Conservation (phyloP, 2,113 vertebrate species). For the Motacilla alba region DNA sequence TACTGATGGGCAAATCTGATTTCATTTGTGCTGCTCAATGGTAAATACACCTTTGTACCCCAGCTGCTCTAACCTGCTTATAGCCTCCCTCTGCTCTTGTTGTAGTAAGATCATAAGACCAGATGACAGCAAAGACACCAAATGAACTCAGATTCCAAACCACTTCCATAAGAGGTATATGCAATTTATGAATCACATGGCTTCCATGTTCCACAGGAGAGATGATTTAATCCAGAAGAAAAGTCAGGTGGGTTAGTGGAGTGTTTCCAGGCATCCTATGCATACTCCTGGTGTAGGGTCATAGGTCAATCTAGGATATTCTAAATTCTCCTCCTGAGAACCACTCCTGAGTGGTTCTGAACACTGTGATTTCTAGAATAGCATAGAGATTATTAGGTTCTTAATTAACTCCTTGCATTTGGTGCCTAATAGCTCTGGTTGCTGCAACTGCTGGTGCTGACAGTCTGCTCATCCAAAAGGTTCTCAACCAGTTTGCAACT, state of each 20-base stretch:
- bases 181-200: not conserved
- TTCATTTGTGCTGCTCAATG: not conserved
- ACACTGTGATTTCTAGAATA: not conserved
- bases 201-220: not conserved
- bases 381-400: not conserved
- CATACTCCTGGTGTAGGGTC: not conserved
- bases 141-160: not conserved
- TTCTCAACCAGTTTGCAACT: not conserved
- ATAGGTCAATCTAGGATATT: not conserved
- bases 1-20: not conserved
- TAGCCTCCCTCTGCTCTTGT: not conserved
- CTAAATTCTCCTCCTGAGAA: not conserved
- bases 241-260: not conserved
- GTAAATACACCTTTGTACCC: not conserved
- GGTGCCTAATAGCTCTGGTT: not conserved
- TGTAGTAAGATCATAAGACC: not conserved
- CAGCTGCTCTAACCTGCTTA: not conserved
- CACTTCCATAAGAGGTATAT: not conserved
- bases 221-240: not conserved
- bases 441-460: not conserved
- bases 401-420: not conserved
- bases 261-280: not conserved
- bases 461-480: not conserved
- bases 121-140: not conserved
- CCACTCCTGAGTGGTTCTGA: not conserved